Evolutionary conservation across 2,888 invertebrate genomes (phyloP).

Genomic region (Folsomia candida): DNA sequence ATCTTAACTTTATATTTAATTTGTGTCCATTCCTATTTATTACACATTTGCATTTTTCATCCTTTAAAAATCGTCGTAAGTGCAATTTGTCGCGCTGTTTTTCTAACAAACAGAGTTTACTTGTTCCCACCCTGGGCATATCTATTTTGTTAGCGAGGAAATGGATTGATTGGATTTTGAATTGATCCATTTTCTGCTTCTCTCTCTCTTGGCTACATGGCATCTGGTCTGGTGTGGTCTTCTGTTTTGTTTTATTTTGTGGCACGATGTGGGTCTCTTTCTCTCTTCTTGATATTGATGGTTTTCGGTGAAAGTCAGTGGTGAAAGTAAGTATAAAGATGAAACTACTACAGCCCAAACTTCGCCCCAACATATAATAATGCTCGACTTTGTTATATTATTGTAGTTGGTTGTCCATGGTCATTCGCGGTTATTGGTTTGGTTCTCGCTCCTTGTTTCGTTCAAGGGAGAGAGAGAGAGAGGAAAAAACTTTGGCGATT

Average conservation of each 20-base stretch:
- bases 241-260: neutral
- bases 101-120: too few species aligned
- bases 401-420: neutral
- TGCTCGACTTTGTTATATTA: neutral
- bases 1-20: neutral
- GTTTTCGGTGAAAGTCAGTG: neutral
- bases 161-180: neutral
- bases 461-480: neutral
- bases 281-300: neutral
- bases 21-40: neutral
- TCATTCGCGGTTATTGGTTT: neutral
- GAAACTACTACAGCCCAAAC: neutral
- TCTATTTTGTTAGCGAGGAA: neutral
- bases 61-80: too few species aligned
- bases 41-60: too few species aligned
- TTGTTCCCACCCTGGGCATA: neutral
- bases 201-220: neutral
- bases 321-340: neutral
- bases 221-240: neutral
- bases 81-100: too few species aligned
- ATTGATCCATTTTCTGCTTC: neutral
- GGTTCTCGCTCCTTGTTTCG: neutral
- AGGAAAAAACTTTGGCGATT: slow-evolving; percentile 17
- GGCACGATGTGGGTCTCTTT: neutral
- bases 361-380: neutral